These are phyloP conservation scores for Sinella curviseta DNA, from an alignment of 1,140 invertebrate species.

Conservation along the genomic window DNA sequence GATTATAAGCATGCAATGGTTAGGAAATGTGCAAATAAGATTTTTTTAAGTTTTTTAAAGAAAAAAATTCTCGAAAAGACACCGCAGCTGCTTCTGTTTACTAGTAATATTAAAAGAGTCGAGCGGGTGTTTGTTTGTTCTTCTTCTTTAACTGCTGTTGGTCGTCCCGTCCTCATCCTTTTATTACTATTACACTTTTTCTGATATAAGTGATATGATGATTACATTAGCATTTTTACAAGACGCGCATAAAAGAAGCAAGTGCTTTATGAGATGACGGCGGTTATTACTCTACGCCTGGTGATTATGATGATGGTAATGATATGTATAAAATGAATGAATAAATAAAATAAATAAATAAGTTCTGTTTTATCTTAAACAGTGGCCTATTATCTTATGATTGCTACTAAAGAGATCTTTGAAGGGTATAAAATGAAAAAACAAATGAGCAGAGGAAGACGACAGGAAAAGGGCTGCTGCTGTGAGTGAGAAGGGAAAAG, in stretches of 20 bases:
- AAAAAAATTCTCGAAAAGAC: too few relatives aligned
- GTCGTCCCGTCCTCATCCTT: too few relatives aligned
- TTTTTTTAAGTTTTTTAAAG: too few relatives aligned
- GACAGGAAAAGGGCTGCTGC: conserved; percentile 20
- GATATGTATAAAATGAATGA: conserved; percentile 1
- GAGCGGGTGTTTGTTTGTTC: too few relatives aligned
- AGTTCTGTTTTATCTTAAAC: neutral
- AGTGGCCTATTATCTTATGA: neutral
- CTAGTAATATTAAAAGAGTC: too few relatives aligned
- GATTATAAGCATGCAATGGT: neutral
- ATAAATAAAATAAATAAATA: neutral
- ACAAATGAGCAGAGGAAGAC: neutral
- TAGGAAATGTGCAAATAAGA: neutral
- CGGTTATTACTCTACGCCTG: neutral
- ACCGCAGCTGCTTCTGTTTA: too few relatives aligned
- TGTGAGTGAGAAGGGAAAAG: neutral
- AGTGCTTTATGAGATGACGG: neutral
- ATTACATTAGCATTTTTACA: too few relatives aligned
- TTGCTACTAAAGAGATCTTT: neutral
- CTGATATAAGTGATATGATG: too few relatives aligned
- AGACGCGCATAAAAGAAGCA: too few relatives aligned
- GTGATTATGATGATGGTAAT: conserved; percentile 11
- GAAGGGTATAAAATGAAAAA: neutral
- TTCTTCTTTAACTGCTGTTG: too few relatives aligned
- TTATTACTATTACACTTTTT: too few relatives aligned